These are phyloP conservation scores for Cactoblastis cactorum DNA, from an alignment of 2,888 invertebrate genomes.

Conservation along the genomic window DNA sequence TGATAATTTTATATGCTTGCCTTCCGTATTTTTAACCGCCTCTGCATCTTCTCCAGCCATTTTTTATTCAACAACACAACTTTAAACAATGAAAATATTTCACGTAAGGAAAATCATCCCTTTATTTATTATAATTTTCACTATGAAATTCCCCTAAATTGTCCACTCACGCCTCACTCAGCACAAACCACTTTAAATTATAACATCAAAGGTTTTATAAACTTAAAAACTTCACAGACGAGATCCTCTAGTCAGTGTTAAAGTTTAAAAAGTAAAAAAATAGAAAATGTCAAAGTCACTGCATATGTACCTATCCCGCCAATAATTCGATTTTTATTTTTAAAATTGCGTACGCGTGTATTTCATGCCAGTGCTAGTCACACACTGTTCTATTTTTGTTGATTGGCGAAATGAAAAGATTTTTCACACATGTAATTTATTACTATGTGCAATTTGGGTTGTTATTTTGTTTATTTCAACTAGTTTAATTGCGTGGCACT, in stretches of 20 bases:
- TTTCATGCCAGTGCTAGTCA: conserved; percentile 43
- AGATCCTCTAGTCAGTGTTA: neutral
- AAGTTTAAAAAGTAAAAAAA: conserved; percentile 15
- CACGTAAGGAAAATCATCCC: conserved; percentile 12
- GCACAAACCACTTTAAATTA: conserved; percentile 29
- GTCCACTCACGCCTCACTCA: conserved; percentile 40
- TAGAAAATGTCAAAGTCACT: conserved; percentile 21
- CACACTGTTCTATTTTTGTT: conserved; percentile 69
- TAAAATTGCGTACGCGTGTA: conserved; percentile 44
- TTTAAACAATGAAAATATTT: conserved; percentile 9
- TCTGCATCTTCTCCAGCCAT: conserved; percentile 8
- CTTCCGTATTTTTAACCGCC: neutral
- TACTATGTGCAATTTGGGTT: conserved; percentile 40
- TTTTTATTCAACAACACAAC: conserved; percentile 12
- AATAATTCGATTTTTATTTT: conserved; percentile 33
- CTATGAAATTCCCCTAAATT: conserved; percentile 36
- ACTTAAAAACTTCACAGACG: neutral
- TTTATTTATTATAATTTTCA: conserved; percentile 14
- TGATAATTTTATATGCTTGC: neutral
- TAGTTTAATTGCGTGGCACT: conserved; percentile 26
- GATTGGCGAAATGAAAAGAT: conserved; percentile 47
- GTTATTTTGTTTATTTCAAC: conserved; percentile 31
- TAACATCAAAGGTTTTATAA: conserved; percentile 17
- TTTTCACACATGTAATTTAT: conserved; percentile 28
- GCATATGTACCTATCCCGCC: conserved; percentile 39